Evolutionary conservation across 1,140 invertebrate species (phyloP), one percentile per base, ranked within the genome.

Genomic region (Leptopilina boulardi): DNA sequence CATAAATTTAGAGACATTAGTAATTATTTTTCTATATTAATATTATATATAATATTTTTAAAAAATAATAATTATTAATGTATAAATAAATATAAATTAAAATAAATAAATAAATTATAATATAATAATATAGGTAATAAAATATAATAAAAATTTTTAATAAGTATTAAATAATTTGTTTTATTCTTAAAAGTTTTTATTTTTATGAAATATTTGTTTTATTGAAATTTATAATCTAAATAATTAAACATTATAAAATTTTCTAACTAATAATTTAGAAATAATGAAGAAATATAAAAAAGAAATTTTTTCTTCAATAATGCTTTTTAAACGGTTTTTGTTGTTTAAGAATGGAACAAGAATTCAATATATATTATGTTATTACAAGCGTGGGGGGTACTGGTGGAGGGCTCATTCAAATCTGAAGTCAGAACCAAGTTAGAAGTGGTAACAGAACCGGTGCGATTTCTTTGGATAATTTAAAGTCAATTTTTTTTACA

Each of bases 391-490:
- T 66, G 59, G 59, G 59, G 59, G 23, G 59, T 15, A n/a, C 59
- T 30, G 26, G 26, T 34, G 59, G 23, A 30, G 59, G 23, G 59
- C 59, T 30, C 59, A 30, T 30, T 66, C 59, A 23, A 66, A 66
- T 66, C 59, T n/a, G 13, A 66, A 66, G 59, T 34, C 59, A 66
- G 59, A 66, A 26, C 11, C 19, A 13, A 26, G 18, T 10, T 19
- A 34, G 23, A 15, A 66, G 59, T 66, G 59, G 26, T 23, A 66
- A 34, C 23, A 30, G 59, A 30, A 34, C 59, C 59, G 59, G 59
- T 66, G 59, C 23, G 26, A 66, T 66, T 66, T 30, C 26, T n/a
- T 66, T 66, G 59, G 59, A 66, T 66, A 66, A 66, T 3, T 66
- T 51, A 30, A 30, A 66, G 13, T 30, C 26, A 5, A 15, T 54